Evolutionary conservation across 2,888 invertebrate species (phyloP).

Genomic region (Rhagonycha fulva): DNA sequence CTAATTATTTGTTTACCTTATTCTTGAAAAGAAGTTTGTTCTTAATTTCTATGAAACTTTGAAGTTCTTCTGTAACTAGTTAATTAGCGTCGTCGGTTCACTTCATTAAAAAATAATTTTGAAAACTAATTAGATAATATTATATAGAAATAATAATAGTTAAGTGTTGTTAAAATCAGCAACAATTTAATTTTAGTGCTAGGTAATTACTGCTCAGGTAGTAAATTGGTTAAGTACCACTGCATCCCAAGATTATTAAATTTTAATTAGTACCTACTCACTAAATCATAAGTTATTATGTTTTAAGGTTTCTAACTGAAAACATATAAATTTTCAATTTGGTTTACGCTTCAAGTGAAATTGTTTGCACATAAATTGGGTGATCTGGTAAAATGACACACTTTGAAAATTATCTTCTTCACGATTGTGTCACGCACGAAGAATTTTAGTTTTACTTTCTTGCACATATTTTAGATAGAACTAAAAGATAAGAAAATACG

Average conservation of each 20-base stretch:
- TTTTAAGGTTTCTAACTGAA: background rate
- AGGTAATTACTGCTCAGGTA: background rate
- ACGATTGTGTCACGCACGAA: conserved; percentile 5
- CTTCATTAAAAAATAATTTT: background rate
- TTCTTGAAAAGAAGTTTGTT: background rate
- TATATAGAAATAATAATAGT: background rate
- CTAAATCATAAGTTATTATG: background rate
- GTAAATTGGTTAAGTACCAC: background rate
- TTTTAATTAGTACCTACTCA: too few species aligned
- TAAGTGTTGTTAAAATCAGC: background rate
- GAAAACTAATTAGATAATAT: background rate
- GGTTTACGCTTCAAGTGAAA: background rate
- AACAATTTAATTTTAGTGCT: background rate
- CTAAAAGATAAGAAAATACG: background rate
- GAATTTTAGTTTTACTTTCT: conserved; percentile 17
- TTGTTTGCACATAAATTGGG: conserved; percentile 1
- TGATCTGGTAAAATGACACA: background rate
- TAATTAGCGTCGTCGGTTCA: background rate
- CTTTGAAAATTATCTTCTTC: background rate
- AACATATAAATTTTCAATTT: background rate
- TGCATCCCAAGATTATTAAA: background rate
- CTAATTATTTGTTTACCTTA: background rate
- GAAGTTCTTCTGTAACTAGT: background rate
- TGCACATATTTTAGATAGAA: background rate
- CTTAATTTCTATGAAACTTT: background rate